These are phyloP conservation scores for Furcifer pardalis DNA, from an alignment of 2,797 vertebrate species.

Conservation along the genomic window DNA sequence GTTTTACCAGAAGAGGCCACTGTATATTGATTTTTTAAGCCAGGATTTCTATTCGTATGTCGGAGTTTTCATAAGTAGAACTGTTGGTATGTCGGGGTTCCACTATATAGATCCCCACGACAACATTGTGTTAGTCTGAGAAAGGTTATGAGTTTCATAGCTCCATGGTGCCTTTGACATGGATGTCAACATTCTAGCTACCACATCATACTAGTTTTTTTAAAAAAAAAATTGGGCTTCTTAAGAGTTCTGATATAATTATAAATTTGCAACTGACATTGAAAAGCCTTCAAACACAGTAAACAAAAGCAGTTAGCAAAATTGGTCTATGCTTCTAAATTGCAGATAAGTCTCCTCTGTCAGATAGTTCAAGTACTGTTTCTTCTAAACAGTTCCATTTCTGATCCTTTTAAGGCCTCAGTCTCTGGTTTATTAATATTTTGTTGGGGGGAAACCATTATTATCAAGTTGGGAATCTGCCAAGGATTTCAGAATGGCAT, in stretches of 20 bases:
- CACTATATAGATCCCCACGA: background rate
- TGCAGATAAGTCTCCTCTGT: conserved; percentile 43
- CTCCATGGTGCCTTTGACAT: background rate
- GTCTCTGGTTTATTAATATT: conserved; percentile 63
- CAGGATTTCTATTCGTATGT: too few species aligned
- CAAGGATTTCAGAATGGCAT: conserved; percentile 70
- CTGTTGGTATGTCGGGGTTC: too few species aligned
- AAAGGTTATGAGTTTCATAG: background rate
- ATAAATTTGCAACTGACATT: conserved; percentile 45
- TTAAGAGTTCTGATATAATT: conserved; percentile 31
- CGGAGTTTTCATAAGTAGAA: too few species aligned
- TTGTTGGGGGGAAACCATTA: conserved; percentile 62
- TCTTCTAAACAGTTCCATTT: conserved; percentile 70
- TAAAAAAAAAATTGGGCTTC: conserved; percentile 2
- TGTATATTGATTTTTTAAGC: too few species aligned
- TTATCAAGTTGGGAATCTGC: conserved; percentile 69
- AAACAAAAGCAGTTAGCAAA: conserved; percentile 43
- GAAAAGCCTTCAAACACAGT: conserved; percentile 43
- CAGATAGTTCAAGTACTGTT: conserved; percentile 62
- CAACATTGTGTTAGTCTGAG: background rate
- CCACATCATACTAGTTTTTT: background rate
- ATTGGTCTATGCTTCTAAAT: conserved; percentile 49
- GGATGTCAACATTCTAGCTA: background rate
- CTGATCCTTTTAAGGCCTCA: conserved; percentile 69
- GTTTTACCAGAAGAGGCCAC: too few species aligned